Percentiles rank a stretch among this genome's conserved stretches.
Evolutionary conservation across 92 coral and sea anemone genomes (phyloP).

Genomic region (Isaurus tuberculatus): DNA sequence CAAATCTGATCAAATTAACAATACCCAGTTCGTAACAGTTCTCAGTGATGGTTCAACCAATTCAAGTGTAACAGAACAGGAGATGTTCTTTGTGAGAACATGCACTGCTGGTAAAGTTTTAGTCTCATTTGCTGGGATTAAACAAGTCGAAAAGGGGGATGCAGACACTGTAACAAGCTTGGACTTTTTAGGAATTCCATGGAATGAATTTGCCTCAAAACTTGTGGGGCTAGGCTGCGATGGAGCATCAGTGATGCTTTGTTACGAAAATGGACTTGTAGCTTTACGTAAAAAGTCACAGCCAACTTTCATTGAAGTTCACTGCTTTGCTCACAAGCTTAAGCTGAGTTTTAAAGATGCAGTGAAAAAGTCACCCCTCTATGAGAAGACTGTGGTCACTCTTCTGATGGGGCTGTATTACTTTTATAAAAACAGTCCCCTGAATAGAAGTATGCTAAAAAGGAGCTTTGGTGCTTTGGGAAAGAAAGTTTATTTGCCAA

Average conservation of each 20-base stretch:
- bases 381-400: constrained; percentile 47
- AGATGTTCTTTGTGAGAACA: constrained; percentile 20
- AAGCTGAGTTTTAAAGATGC: constrained; percentile 65
- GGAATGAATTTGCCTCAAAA: background rate
- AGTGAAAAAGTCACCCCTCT: constrained; percentile 41
- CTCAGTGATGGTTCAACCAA: constrained; percentile 14
- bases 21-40: background rate
- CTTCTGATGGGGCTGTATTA: constrained; percentile 53
- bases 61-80: constrained; percentile 13
- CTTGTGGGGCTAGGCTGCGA: background rate
- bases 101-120: constrained; percentile 1
- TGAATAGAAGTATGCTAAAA: constrained; percentile 63
- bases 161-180: background rate
- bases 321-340: constrained; percentile 62
- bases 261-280: background rate
- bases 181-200: background rate
- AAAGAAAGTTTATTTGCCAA: constrained; percentile 46
- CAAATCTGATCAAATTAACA: background rate
- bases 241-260: background rate
- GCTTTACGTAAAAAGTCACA: background rate
- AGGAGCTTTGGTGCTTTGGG: constrained; percentile 48
- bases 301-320: constrained; percentile 32
- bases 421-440: constrained; percentile 56
- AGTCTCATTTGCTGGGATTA: constrained; percentile 8
- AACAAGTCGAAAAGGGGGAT: background rate